phyloP scores from a whole-genome alignment of 2,888 invertebrate species.

The Torymus tubicola region DNA sequence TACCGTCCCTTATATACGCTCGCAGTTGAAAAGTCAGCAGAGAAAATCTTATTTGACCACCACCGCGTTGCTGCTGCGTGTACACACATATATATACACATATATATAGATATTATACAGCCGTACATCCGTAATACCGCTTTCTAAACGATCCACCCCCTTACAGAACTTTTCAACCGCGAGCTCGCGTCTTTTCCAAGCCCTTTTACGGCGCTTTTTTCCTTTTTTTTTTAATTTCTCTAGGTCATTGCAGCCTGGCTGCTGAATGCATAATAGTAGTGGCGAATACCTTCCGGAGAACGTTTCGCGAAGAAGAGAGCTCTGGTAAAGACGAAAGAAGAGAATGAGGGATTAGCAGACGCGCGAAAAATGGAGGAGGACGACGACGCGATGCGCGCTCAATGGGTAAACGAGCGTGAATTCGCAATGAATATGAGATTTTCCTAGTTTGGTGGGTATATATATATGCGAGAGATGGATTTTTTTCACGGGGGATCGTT shows the following conservation, averaged over 20 bases:
- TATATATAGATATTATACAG: neutral
- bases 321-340: neutral
- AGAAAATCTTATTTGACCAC: slow-evolving; percentile 33
- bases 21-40: slow-evolving; percentile 37
- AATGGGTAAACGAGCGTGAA: slow-evolving; percentile 12
- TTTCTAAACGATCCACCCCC: neutral
- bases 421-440: neutral
- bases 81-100: neutral
- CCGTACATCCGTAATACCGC: neutral
- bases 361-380: slow-evolving; percentile 5
- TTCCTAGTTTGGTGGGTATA: no score
- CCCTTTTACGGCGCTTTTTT: neutral
- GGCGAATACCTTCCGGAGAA: slow-evolving; percentile 35
- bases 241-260: slow-evolving; percentile 9
- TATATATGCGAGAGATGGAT: no score
- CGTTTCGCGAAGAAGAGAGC: neutral
- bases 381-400: neutral
- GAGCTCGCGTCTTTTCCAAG: neutral
- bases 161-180: slow-evolving; percentile 2
- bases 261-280: slow-evolving; percentile 59
- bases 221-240: slow-evolving; percentile 36
- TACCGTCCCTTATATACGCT: neutral
- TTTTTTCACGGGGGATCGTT: neutral
- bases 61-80: neutral
- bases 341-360: slow-evolving; percentile 16